Percentiles rank a stretch among this genome's conserved stretches.
phyloP scores from a whole-genome alignment of 2,888 invertebrate genomes.

The Chalcosyrphus nemorum region DNA sequence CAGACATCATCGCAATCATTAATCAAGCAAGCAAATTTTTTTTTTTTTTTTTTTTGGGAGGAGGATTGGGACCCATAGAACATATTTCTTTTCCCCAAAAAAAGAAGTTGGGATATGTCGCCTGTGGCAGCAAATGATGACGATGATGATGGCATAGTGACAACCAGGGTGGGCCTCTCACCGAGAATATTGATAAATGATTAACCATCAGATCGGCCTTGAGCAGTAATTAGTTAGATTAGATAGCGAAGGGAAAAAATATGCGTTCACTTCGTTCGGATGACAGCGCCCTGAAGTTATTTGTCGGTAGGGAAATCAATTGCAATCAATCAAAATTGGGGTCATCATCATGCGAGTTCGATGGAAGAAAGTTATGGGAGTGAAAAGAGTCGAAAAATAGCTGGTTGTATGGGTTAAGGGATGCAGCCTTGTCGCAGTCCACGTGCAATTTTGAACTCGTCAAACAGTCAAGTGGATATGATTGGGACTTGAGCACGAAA shows the following conservation, averaged over 20 bases:
- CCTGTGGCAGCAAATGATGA: slow-evolving; percentile 26
- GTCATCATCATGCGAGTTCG: too few relatives aligned
- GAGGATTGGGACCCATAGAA: not conserved
- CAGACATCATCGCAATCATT: slow-evolving; percentile 56
- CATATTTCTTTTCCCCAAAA: slow-evolving; percentile 2
- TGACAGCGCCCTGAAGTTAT: slow-evolving; percentile 31
- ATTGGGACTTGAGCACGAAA: too few relatives aligned
- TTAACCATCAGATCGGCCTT: slow-evolving; percentile 36
- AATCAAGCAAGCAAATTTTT: slow-evolving; percentile 49
- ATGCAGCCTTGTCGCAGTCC: too few relatives aligned
- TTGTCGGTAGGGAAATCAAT: slow-evolving; percentile 19
- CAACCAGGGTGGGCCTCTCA: slow-evolving; percentile 49
- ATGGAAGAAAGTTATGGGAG: too few relatives aligned
- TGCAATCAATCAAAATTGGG: slow-evolving; percentile 33
- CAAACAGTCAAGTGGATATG: too few relatives aligned
- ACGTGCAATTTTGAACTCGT: too few relatives aligned
- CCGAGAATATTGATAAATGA: slow-evolving; percentile 28
- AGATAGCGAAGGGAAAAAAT: slow-evolving; percentile 19
- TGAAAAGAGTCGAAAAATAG: too few relatives aligned
- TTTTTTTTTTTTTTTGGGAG: too few relatives aligned
- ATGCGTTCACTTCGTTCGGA: slow-evolving; percentile 9
- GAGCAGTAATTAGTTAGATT: slow-evolving; percentile 54
- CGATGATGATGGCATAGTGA: slow-evolving; percentile 39
- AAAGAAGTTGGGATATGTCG: slow-evolving; percentile 9
- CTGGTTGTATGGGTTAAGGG: too few relatives aligned